A percentile compares a stretch with the other conserved stretches of the same genome.
Conservation (phyloP, 2,888 invertebrate genomes). For the Drosophila limbata region DNA sequence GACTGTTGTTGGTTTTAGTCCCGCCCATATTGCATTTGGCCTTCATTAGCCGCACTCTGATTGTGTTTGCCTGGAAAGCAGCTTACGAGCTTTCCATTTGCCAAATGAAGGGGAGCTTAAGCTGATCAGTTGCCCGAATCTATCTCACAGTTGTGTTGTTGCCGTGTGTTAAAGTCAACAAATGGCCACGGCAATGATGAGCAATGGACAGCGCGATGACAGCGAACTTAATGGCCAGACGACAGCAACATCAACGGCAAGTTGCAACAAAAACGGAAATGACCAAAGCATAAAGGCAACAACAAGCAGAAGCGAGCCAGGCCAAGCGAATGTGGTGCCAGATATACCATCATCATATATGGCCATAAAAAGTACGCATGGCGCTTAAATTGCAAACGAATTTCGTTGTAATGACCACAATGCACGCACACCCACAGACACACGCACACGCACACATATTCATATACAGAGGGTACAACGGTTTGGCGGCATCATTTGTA, state of each 20-base stretch:
- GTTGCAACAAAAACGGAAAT: slow-evolving; percentile 70
- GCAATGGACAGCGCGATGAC: slow-evolving; percentile 66
- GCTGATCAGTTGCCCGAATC: slow-evolving; percentile 23
- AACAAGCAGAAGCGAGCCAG: slow-evolving; percentile 49
- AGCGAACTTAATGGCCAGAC: slow-evolving; percentile 48
- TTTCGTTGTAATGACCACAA: slow-evolving; percentile 79
- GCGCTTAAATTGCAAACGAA: slow-evolving; percentile 71
- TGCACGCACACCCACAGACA: slow-evolving; percentile 40
- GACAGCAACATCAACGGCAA: slow-evolving; percentile 2
- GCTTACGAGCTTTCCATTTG: slow-evolving; percentile 29
- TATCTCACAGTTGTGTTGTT: slow-evolving; percentile 11
- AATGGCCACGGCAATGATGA: slow-evolving; percentile 58
- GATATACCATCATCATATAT: slow-evolving; percentile 37
- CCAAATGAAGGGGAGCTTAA: slow-evolving; percentile 25
- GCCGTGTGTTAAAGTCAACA: slow-evolving; percentile 25
- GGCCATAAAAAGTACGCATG: slow-evolving; percentile 61
- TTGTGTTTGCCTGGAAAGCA: slow-evolving; percentile 50
- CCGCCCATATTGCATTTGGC: slow-evolving; percentile 62
- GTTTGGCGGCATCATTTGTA: slow-evolving; percentile 70
- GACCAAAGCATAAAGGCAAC: slow-evolving; percentile 72
- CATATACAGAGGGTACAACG: slow-evolving; percentile 3
- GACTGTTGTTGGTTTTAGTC: slow-evolving; percentile 12
- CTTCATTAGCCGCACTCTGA: slow-evolving; percentile 69
- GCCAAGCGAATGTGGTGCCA: slow-evolving; percentile 27
- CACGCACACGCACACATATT: too few species aligned